Conservation (phyloP, 2,888 invertebrate genomes). For the Euplexia lucipara region DNA sequence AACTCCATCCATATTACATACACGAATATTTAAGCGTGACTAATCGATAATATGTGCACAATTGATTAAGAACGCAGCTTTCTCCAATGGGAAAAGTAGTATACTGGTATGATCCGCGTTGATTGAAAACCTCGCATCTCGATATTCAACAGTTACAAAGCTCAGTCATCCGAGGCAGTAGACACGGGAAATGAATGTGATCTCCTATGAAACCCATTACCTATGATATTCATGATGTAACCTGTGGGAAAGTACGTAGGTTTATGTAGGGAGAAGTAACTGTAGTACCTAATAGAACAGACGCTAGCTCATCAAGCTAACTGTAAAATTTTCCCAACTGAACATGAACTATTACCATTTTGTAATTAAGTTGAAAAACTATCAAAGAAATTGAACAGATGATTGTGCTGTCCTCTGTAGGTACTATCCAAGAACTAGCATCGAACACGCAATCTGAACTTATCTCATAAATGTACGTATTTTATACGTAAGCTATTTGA, state of each 20-base stretch:
- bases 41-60: conserved; percentile 41
- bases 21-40: conserved; percentile 33
- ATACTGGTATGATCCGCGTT: conserved; percentile 45
- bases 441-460: not conserved
- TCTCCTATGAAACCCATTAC: conserved; percentile 63
- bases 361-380: no score
- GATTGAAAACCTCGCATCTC: conserved; percentile 61
- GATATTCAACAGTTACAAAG: conserved; percentile 73
- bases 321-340: no score
- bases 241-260: conserved; percentile 39
- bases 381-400: no score
- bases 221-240: conserved; percentile 36
- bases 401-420: no score
- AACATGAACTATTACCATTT: no score
- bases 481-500: not conserved
- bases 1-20: conserved; percentile 46
- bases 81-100: conserved; percentile 48
- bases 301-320: no score
- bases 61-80: conserved; percentile 57
- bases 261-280: conserved; percentile 29
- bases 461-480: not conserved
- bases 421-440: conserved; percentile 31
- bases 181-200: conserved; percentile 75
- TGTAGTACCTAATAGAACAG: conserved; percentile 18
- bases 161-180: conserved; percentile 73